Base-by-base conservation (phyloP, 2,888 invertebrate species). In the Thelaira solivaga region DNA sequence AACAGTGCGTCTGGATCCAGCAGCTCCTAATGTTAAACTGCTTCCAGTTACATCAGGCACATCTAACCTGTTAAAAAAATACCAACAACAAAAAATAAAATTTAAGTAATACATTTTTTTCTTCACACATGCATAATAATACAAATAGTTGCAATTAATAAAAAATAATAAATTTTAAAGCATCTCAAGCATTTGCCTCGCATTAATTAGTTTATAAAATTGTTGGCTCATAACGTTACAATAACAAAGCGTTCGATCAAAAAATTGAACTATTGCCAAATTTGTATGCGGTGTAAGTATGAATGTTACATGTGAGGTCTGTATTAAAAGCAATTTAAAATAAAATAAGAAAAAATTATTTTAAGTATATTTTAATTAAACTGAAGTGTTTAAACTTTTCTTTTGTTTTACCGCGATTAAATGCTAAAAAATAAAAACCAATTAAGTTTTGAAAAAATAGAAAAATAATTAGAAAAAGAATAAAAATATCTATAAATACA, bases 1-100 rank as follows among this genome's bases (percentile, higher is more conserved):
- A 8, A 96, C 95, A 0, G 96, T 95, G 83, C 95, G 91, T 49
- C 96, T 91, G 0, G 95, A 94, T 4, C 96, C 96, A 2, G 96
- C 94, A 39, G 94, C 93, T 10, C 95, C 95, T 73, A 96, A 91
- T 65, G 92, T 92, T 61, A 93, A 86, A 13, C 93, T 90, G 81
- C 92, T 92, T 20, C 90, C 89, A 8, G 89, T 88, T 61, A 89
- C 88, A 83, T 89, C 89, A 20, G 89, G 88, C 80, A 88, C 84
- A 81, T 89, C 89, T 71, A 89, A 82, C 39, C 88, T 89, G n/a
- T 18, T 26, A 34, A 36, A 36, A 45, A 45, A 61, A 49, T 29
- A 26, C 41, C 24, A 18, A n/a, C 67, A 43, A 53, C 67, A 45
- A 57, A 34, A 65, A 55, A 47, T 26, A 18, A 29, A 57, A 61